Evolutionary conservation across 2,797 vertebrate genomes (phyloP).

Genomic region (Phoeniculus purpureus): DNA sequence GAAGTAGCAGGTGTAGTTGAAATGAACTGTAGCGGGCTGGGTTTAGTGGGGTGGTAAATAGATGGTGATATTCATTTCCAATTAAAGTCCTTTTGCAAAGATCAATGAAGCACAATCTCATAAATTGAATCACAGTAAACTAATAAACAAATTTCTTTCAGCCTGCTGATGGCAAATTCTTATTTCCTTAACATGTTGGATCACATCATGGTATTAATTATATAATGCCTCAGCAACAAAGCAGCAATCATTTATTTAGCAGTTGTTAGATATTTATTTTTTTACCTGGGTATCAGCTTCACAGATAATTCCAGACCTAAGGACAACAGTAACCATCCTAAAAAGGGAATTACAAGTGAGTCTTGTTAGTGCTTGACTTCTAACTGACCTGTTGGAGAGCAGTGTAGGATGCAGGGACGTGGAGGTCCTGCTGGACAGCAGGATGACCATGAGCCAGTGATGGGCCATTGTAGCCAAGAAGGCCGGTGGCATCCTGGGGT

Average conservation of each 20-base stretch:
- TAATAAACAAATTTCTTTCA: constrained; percentile 79
- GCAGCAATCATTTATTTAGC: constrained; percentile 64
- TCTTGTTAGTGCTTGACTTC: constrained; percentile 50
- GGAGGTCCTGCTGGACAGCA: no score
- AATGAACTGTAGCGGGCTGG: constrained; percentile 76
- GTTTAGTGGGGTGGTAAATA: constrained; percentile 79
- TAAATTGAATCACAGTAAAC: constrained; percentile 78
- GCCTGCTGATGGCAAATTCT: constrained; percentile 72
- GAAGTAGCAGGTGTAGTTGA: constrained; percentile 80
- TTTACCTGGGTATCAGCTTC: constrained; percentile 45
- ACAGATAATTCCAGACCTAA: constrained; percentile 16
- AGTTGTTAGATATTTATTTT: constrained; percentile 63
- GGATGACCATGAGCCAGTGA: no score
- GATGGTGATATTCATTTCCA: constrained; percentile 81
- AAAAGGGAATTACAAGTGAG: constrained; percentile 30
- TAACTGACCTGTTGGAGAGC: no score
- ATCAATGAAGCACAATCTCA: constrained; percentile 79
- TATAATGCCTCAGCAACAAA: constrained; percentile 59
- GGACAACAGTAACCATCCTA: constrained; percentile 9
- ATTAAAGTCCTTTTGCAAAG: no score
- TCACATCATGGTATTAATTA: constrained; percentile 77
- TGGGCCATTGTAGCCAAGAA: no score
- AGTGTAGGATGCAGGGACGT: no score
- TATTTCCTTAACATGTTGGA: constrained; percentile 81
- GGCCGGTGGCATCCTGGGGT: no score